Base-by-base conservation (phyloP, 2,888 invertebrate species). In the Acanthosepion pharaonis region DNA sequence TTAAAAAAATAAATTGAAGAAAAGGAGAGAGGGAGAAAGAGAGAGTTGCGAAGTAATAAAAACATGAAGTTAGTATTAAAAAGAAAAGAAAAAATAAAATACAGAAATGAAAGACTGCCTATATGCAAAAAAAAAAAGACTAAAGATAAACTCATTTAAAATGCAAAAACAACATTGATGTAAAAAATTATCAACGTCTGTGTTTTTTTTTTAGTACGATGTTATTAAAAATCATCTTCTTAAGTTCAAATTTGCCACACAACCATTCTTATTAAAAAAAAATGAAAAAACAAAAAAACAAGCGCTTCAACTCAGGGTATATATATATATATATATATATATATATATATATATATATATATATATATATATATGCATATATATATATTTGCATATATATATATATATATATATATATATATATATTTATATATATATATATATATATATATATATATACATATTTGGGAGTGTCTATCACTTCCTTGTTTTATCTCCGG, bases 381-480 rank as follows among this genome's bases (percentile, higher is more conserved):
- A 59, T 59, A 59, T 59, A 59, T 59, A 59, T 59, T n/a, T n/a
- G n/a, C n/a, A 59, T 59, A 59, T 59, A 59, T 59, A 59, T 59
- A 59, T 59, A 59, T 59, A 59, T 59, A 59, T 59, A 59, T 59
- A 59, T 48, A 94, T 94, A 94, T 93, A 94, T 94, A 94, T 95
- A 59, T 94, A 94, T 95, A 95, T 64, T 94, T 91, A 93, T 42
- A 94, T 94, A 93, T 64, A 95, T 78, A 94, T 78, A 94, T 93
- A 55, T 94, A 91, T 53, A 53, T 55, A 55, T 55, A 15, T 55
- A 59, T 59, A 59, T 59, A 59, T 59, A 59, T 59, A 59, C 25
- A 59, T 59, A 59, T 59, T 20, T 25, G 5, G 23, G 59, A 59
- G 23, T 23, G 91, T 92, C 33, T 94, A 25, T 59, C 59, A 92